Percentiles rank a stretch among this genome's conserved stretches.
Conservation (phyloP, 2,888 invertebrate genomes). For the Teleogryllus oceanicus region DNA sequence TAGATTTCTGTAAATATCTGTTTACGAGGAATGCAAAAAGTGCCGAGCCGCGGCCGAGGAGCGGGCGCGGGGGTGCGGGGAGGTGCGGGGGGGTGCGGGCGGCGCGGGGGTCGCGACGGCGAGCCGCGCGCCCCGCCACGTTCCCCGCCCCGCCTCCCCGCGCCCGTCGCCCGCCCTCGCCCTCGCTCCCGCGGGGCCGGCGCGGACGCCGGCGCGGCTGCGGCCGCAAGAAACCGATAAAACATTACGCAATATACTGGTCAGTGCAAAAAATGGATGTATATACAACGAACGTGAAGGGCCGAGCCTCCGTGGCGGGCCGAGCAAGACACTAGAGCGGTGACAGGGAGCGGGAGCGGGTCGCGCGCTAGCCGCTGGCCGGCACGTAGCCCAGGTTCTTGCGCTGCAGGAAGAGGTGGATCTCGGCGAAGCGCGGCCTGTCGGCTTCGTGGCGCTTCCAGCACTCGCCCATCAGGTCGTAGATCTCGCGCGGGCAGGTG, state of each 20-base stretch:
- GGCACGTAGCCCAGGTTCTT: constrained; percentile 67
- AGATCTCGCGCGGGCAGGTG: constrained; percentile 80
- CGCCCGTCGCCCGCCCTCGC: too few species aligned
- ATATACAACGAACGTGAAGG: not conserved
- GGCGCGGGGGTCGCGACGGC: not conserved
- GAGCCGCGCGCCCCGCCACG: not conserved
- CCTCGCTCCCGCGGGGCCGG: not conserved
- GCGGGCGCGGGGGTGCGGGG: not conserved
- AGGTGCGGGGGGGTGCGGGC: not conserved
- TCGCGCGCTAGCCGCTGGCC: constrained; percentile 41
- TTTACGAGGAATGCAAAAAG: constrained; percentile 18
- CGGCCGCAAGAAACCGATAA: constrained; percentile 1
- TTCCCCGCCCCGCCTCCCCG: too few species aligned
- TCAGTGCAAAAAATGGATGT: not conserved
- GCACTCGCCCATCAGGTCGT: constrained; percentile 88
- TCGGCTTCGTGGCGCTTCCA: constrained; percentile 79
- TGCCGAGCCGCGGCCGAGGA: not conserved
- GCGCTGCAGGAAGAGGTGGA: constrained; percentile 75
- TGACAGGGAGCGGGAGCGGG: not conserved
- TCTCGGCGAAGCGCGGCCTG: constrained; percentile 81
- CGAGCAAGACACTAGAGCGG: not conserved
- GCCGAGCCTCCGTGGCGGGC: not conserved
- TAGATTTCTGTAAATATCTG: constrained; percentile 22
- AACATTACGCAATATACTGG: not conserved
- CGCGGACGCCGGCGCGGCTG: not conserved